Conservation (phyloP, 2,113 vertebrate species). For the Epinephelus cyanopodus region DNA sequence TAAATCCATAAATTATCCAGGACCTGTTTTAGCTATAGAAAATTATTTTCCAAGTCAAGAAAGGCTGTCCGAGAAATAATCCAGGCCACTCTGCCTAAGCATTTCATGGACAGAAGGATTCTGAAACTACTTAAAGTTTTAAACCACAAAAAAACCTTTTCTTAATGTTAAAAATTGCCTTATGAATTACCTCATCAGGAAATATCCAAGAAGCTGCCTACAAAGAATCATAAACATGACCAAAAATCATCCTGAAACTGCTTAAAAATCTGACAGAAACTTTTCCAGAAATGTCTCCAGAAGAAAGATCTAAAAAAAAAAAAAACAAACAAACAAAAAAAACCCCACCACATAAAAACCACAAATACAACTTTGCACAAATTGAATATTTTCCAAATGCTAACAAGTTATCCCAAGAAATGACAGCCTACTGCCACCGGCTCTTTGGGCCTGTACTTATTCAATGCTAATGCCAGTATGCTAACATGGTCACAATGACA, state of each 20-base stretch:
- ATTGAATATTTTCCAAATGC: background rate
- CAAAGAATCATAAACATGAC: too few relatives aligned
- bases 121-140: background rate
- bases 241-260: too few relatives aligned
- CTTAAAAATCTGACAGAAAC: too few relatives aligned
- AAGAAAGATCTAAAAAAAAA: too few relatives aligned
- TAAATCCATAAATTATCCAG: too few relatives aligned
- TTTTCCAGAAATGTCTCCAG: too few relatives aligned
- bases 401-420: background rate
- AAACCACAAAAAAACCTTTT: background rate
- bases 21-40: background rate
- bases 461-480: background rate
- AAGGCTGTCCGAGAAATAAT: background rate
- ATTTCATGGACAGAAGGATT: background rate
- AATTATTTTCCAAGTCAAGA: background rate
- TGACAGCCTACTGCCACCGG: background rate
- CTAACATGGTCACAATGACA: background rate
- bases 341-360: too few relatives aligned
- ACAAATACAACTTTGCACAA: too few relatives aligned
- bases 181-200: background rate
- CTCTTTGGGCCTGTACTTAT: background rate
- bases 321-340: too few relatives aligned
- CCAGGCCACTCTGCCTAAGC: too few relatives aligned
- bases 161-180: too few relatives aligned
- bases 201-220: background rate